phyloP scores from a whole-genome alignment of 2,888 invertebrate genomes.

The Nysson spinosus region DNA sequence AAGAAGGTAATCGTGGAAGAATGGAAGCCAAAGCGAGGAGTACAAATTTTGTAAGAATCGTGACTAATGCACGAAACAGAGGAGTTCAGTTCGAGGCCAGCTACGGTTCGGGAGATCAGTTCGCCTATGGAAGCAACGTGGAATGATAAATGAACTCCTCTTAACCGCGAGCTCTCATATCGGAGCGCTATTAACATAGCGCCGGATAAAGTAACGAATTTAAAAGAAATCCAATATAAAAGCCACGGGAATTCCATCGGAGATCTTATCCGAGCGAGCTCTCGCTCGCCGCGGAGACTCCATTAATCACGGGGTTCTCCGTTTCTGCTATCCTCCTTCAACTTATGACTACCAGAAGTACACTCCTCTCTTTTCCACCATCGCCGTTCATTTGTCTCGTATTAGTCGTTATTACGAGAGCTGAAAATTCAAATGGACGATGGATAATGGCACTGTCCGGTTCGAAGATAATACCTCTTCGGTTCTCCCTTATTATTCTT shows the following conservation, averaged over 20 bases:
- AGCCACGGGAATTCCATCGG: constrained; percentile 76
- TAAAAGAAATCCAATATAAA: constrained; percentile 77
- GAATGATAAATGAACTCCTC: constrained; percentile 76
- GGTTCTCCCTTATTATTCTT: neutral
- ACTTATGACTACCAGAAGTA: constrained; percentile 27
- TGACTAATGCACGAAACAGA: constrained; percentile 41
- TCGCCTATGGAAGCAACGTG: constrained; percentile 41
- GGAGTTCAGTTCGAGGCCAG: constrained; percentile 23
- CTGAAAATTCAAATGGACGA: constrained; percentile 66
- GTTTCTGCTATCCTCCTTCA: constrained; percentile 47
- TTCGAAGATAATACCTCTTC: constrained; percentile 48
- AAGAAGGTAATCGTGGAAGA: neutral
- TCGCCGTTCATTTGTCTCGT: constrained; percentile 72
- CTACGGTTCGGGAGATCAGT: constrained; percentile 11
- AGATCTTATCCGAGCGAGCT: constrained; percentile 76
- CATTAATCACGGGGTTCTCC: constrained; percentile 71
- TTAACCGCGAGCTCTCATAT: constrained; percentile 74
- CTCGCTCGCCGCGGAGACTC: constrained; percentile 73
- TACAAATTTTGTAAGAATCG: constrained; percentile 38
- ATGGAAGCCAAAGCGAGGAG: neutral
- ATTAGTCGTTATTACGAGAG: constrained; percentile 71
- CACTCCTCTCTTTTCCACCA: constrained; percentile 43
- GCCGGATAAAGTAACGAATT: constrained; percentile 76
- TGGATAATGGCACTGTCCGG: constrained; percentile 62
- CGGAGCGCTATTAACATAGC: constrained; percentile 76